These are phyloP conservation scores for Cacoxenus indagator DNA, from an alignment of 2,888 invertebrate species.

Conservation along the genomic window DNA sequence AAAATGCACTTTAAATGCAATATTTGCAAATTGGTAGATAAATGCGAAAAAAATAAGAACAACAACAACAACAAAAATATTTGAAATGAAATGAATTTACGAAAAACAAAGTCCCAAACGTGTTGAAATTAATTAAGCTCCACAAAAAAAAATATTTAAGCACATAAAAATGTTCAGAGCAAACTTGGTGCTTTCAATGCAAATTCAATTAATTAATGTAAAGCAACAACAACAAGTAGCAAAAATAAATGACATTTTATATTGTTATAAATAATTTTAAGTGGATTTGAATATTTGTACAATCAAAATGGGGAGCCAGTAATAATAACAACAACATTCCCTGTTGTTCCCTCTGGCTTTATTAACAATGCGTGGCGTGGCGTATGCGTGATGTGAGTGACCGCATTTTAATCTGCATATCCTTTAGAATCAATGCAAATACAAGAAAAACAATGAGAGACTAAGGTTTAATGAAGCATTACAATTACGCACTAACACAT, in stretches of 20 bases:
- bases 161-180: neutral
- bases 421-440: neutral
- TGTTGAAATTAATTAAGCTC: neutral
- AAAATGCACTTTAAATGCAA: slow-evolving; percentile 52
- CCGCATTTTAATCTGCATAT: neutral
- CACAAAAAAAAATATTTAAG: neutral
- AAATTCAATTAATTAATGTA: slow-evolving; percentile 34
- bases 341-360: too few relatives aligned
- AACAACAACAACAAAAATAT: slow-evolving; percentile 38
- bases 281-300: slow-evolving; percentile 2
- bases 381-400: neutral
- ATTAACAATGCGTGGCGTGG: neutral
- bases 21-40: slow-evolving; percentile 50
- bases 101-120: neutral
- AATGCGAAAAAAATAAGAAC: slow-evolving; percentile 50
- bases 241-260: neutral
- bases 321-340: neutral
- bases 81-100: neutral
- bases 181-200: slow-evolving; percentile 10
- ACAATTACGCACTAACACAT: neutral
- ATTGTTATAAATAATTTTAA: neutral
- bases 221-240: slow-evolving; percentile 48
- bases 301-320: neutral
- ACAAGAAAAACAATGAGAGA: neutral
- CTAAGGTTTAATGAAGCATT: neutral